These are phyloP conservation scores for Prunella strophiata DNA, from an alignment of 2,797 vertebrate species.

Conservation along the genomic window DNA sequence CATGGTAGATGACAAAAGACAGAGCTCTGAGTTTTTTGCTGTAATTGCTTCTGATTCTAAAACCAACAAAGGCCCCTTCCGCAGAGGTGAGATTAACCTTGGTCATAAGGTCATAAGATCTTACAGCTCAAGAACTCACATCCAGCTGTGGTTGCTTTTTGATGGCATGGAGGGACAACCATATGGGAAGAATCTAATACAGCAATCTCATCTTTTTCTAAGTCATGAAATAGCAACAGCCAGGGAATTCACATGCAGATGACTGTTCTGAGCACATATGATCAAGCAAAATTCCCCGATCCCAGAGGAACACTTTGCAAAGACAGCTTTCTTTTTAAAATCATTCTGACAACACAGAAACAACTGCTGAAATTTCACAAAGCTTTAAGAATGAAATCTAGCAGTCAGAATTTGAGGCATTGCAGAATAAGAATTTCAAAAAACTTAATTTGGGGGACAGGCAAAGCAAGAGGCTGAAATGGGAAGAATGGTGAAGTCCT, in stretches of 20 bases:
- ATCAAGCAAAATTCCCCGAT: background rate
- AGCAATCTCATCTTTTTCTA: background rate
- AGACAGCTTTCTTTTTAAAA: background rate
- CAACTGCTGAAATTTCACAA: background rate
- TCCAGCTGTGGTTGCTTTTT: background rate
- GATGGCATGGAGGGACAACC: background rate
- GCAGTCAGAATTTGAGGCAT: background rate
- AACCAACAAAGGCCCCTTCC: background rate
- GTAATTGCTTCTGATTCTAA: background rate
- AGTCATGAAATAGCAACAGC: background rate
- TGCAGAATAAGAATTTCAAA: background rate
- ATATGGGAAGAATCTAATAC: background rate
- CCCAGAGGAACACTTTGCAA: background rate
- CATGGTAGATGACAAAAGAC: background rate
- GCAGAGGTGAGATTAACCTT: background rate
- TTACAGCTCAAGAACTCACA: background rate
- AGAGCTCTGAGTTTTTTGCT: background rate
- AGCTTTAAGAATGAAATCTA: background rate
- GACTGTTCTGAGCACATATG: background rate
- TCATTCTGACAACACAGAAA: background rate
- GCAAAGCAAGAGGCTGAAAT: background rate
- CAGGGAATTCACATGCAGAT: background rate
- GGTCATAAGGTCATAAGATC: background rate
- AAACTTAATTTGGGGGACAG: background rate
- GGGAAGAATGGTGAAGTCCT: background rate